Base-by-base conservation (phyloP, 2,888 invertebrate species). In the Drosophila greeni region DNA sequence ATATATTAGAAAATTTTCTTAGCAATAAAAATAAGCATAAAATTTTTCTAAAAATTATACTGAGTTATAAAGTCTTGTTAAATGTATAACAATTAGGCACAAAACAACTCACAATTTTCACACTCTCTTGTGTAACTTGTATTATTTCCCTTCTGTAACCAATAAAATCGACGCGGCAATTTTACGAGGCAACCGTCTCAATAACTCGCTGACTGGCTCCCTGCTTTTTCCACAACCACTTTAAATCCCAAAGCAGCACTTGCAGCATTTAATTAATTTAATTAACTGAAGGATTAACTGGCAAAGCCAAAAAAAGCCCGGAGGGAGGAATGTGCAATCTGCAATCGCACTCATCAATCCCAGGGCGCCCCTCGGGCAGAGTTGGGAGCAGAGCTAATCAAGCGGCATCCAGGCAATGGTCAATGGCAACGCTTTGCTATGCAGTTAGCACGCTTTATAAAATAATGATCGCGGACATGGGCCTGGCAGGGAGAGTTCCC, bases 361-460 rank as follows among this genome's bases (percentile, higher is more conserved):
- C 24, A 37, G 45, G 23, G 48, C 48, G 48, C 48, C 48, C 12
- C 45, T 18, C n/a, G n/a, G 9, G 29, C 34, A n/a, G 48, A 34
- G 11, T 8, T 52, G 7, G 18, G n/a, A 23, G 49, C 29, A 31
- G 48, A 37, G 43, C 75, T 81, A 85, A 81, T 85, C 84, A 85
- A 67, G 81, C 83, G 85, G 85, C 85, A 81, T 81, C 69, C 74
- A 61, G 66, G 66, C 81, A 81, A 81, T 84, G 73, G 72, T 69
- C 81, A 81, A 81, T 84, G 73, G 70, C 73, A 80, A 85, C 74
- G 84, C 85, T 77, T 85, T 77, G 80, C 84, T 81, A 85, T 85
- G 80, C 84, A 77, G 83, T 79, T 80, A 76, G 82, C 84, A 76
- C 83, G 84, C 82, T 78, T 85, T 85, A 77, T 83, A 85, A 81